Evolutionary conservation across 1,140 invertebrate genomes (phyloP), one percentile per base, ranked within the genome.

Genomic region (Hyles vespertilio): DNA sequence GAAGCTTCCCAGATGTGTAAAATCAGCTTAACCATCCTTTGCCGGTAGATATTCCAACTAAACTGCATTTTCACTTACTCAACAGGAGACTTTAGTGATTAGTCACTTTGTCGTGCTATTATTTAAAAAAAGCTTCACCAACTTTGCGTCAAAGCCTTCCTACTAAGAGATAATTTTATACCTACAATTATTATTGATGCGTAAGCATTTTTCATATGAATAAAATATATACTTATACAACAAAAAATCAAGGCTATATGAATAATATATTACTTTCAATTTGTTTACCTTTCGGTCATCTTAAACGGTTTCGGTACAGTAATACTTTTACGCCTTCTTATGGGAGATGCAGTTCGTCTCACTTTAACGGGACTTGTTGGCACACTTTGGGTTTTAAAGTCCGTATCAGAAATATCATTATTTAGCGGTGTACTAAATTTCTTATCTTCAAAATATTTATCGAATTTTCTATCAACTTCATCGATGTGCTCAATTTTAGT

Each of bases 291-390:
- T 63, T 92, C 80, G 2, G 92, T 93, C 90, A 94, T 93, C 75
- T 91, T 90, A 81, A 94, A 94, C 11, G 93, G 92, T 69, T 93
- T 92, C 0, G 92, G 91, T 50, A 92, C 85, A 0, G 92, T 93
- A 32, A 91, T 85, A 46, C 75, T 87, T 70, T 81, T 81, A 53
- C 82, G 74, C 58, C 80, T 81, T 59, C 74, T 56, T 32, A 61
- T 55, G 65, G 56, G 77, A 47, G 70, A 88, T 59, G 59, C 61
- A 12, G 61, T 49, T 52, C 76, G 73, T 68, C 83, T 88, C 3
- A 68, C 63, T 67, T 89, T 84, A 43, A 83, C 58, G 48, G 91
- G 91, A 76, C 90, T 92, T 22, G 89, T 90, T 1, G 91, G 91
- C 70, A 91, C 90, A 79, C 91, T 92, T 65, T 74, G 79, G 6